Evolutionary conservation across 2,888 invertebrate genomes (phyloP).

Genomic region (Cataglyphis rosenhaueri): DNA sequence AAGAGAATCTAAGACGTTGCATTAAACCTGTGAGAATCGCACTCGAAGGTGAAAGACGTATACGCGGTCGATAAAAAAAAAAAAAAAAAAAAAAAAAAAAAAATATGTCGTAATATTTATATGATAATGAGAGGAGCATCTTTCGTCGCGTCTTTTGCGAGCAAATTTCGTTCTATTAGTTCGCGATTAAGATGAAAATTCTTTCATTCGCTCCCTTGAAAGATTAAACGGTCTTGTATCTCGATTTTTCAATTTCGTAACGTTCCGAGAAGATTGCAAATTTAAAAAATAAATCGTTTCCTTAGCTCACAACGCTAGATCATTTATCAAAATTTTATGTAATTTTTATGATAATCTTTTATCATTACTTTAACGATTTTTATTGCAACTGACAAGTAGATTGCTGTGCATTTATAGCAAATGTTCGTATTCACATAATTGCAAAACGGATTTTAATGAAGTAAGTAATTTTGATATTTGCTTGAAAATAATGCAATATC

Average conservation of each 20-base stretch:
- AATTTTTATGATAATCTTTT: conserved; percentile 3
- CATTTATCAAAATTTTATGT: conserved; percentile 4
- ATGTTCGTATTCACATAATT: not conserved
- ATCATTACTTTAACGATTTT: not conserved
- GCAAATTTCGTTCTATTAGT: not conserved
- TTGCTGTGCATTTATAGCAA: not conserved
- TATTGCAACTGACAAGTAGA: not conserved
- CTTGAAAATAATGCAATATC: not conserved
- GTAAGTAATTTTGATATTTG: not conserved
- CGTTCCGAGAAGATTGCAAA: not conserved
- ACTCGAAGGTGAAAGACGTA: conserved; percentile 2
- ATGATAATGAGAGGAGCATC: conserved; percentile 4
- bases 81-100: not conserved
- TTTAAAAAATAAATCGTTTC: not conserved
- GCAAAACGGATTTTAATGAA: not conserved
- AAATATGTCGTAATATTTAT: not conserved
- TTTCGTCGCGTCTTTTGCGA: not conserved
- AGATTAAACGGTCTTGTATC: not conserved
- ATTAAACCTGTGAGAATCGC: conserved; percentile 46
- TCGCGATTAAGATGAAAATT: conserved; percentile 12
- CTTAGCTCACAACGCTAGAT: not conserved
- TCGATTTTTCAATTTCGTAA: conserved; percentile 10
- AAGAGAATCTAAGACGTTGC: conserved; percentile 47
- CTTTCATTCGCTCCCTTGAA: not conserved
- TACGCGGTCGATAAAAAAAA: not conserved